Evolutionary conservation across 1,140 invertebrate genomes (phyloP).

Genomic region (Littorina saxatilis): DNA sequence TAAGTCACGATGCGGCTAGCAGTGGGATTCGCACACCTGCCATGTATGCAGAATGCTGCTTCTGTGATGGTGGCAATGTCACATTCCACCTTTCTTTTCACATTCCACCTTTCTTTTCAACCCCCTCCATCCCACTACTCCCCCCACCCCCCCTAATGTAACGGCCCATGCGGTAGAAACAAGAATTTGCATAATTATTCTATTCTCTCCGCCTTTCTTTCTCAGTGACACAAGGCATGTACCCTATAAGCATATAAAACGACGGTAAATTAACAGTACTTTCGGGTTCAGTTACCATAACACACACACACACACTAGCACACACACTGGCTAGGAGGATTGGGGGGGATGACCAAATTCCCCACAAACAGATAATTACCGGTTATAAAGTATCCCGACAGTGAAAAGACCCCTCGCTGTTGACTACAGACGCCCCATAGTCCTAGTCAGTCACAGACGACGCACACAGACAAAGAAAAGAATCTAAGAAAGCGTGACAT

Average conservation of each 20-base stretch:
- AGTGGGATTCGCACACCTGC: too few species aligned
- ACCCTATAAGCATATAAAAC: not conserved
- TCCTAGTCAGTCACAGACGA: not conserved
- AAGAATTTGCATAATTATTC: too few species aligned
- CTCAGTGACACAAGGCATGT: too few species aligned
- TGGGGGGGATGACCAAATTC: too few species aligned
- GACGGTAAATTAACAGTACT: not conserved
- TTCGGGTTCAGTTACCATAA: not conserved
- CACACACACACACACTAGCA: not conserved
- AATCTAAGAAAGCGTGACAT: too few species aligned
- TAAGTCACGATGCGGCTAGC: too few species aligned
- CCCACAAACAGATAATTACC: not conserved
- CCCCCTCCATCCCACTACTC: not conserved
- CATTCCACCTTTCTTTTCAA: too few species aligned
- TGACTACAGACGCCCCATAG: not conserved
- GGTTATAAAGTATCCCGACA: not conserved
- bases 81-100: too few species aligned
- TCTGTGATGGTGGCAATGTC: too few species aligned
- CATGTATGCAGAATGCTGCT: too few species aligned
- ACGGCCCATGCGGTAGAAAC: not conserved
- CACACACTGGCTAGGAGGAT: too few species aligned
- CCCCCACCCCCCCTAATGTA: not conserved
- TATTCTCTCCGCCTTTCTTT: too few species aligned
- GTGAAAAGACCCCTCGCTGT: not conserved
- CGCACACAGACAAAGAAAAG: conserved; percentile 10